phyloP scores from a whole-genome alignment of 2,113 vertebrate genomes.

The Lepisosteus oculatus region DNA sequence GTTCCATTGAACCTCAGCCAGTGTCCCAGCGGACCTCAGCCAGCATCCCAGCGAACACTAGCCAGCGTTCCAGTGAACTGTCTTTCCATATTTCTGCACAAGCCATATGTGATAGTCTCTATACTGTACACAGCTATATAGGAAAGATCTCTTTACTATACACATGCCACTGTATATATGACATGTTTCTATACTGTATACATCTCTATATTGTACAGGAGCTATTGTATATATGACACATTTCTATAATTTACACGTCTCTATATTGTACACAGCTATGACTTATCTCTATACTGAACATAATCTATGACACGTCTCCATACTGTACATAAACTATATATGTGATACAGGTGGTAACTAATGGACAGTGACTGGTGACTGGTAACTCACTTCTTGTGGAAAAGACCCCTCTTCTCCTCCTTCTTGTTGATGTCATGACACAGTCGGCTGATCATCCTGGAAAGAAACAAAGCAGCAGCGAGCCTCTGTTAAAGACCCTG shows the following conservation, averaged over 20 bases:
- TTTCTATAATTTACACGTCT: neutral
- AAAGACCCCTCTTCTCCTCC: slow-evolving; percentile 72
- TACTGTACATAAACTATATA: neutral
- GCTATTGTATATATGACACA: neutral
- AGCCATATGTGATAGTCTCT: no score
- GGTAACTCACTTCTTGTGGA: slow-evolving; percentile 66
- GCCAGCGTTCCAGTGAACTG: no score
- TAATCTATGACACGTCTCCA: neutral
- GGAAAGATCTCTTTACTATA: neutral
- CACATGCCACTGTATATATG: neutral
- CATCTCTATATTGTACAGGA: neutral
- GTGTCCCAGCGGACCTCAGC: no score
- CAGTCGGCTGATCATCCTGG: slow-evolving; percentile 80
- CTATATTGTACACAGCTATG: neutral
- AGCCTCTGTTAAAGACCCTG: no score
- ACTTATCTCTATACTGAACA: no score
- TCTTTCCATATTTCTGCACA: no score
- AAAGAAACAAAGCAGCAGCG: slow-evolving; percentile 20
- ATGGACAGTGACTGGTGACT: neutral
- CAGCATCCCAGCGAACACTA: no score
- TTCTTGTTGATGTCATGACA: slow-evolving; percentile 84
- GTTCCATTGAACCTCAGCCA: no score
- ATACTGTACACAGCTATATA: no score
- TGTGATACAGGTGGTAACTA: neutral
- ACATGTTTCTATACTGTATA: neutral